Evolutionary conservation across 2,888 invertebrate genomes (phyloP).

Genomic region (Dolichopus griseipennis): DNA sequence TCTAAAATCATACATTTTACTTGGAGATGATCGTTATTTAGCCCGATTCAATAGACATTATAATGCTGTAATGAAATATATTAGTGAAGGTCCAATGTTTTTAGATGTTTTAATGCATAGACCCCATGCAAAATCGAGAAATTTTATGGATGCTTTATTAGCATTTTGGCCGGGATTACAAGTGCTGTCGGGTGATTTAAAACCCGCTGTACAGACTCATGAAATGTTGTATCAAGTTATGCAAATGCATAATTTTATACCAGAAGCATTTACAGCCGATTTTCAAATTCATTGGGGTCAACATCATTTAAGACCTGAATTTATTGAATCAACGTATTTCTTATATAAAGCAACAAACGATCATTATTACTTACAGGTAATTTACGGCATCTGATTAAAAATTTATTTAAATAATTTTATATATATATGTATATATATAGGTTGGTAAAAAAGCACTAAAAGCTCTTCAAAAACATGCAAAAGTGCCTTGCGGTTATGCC

Average conservation of each 20-base stretch:
- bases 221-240: slow-evolving; percentile 98
- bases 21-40: slow-evolving; percentile 88
- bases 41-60: slow-evolving; percentile 93
- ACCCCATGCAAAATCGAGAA: slow-evolving; percentile 85
- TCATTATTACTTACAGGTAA: slow-evolving; percentile 80
- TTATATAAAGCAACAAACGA: slow-evolving; percentile 92
- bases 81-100: slow-evolving; percentile 84
- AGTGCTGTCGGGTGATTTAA: slow-evolving; percentile 79
- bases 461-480: slow-evolving; percentile 79
- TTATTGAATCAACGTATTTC: slow-evolving; percentile 96
- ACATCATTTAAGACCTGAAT: slow-evolving; percentile 93
- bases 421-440: slow-evolving; percentile 14
- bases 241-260: slow-evolving; percentile 94
- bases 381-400: background rate
- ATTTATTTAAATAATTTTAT: background rate
- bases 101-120: slow-evolving; percentile 94
- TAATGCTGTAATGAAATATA: slow-evolving; percentile 93
- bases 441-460: slow-evolving; percentile 80
- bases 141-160: slow-evolving; percentile 94
- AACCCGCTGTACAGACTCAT: slow-evolving; percentile 97
- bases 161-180: slow-evolving; percentile 99
- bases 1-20: slow-evolving; percentile 90
- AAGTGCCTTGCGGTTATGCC: slow-evolving; percentile 95
- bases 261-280: slow-evolving; percentile 97
- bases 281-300: slow-evolving; percentile 99